A percentile compares a stretch with the other conserved stretches of the same genome.
Conservation (phyloP, 1,140 invertebrate genomes). For the Bombus consobrinus region DNA sequence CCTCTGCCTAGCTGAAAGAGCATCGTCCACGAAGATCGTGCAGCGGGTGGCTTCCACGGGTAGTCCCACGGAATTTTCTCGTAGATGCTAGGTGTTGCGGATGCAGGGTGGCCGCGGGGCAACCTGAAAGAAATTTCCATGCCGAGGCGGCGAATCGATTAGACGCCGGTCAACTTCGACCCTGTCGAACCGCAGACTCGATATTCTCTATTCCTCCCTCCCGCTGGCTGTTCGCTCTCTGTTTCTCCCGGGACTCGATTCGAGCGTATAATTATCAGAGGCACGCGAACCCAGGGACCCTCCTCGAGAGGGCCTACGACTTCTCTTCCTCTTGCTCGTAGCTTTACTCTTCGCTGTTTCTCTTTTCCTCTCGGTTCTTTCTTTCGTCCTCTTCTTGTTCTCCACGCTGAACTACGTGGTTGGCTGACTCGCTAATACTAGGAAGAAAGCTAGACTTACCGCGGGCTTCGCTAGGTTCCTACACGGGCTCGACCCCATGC, state of each 20-base stretch:
- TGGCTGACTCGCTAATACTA: conserved; percentile 69
- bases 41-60: not conserved
- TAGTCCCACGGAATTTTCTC: conserved; percentile 37
- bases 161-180: conserved; percentile 80
- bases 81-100: conserved; percentile 62
- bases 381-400: not conserved
- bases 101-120: conserved; percentile 65
- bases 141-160: conserved; percentile 79
- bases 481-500: conserved; percentile 65
- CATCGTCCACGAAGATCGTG: not conserved
- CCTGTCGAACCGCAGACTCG: conserved; percentile 79
- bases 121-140: conserved; percentile 77
- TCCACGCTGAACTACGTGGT: not conserved
- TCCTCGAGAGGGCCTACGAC: conserved; percentile 53
- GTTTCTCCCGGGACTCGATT: conserved; percentile 64
- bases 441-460: conserved; percentile 75
- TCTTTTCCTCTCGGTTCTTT: not conserved
- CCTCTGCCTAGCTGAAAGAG: not conserved
- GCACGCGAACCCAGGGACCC: conserved; percentile 79
- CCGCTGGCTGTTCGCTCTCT: not conserved
- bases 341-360: conserved; percentile 16
- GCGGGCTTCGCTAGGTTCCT: conserved; percentile 59
- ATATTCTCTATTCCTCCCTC: conserved; percentile 61
- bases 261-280: conserved; percentile 80
- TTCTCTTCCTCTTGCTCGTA: conserved; percentile 53